phyloP scores from a whole-genome alignment of 2,797 vertebrate genomes.

The Otus scops region DNA sequence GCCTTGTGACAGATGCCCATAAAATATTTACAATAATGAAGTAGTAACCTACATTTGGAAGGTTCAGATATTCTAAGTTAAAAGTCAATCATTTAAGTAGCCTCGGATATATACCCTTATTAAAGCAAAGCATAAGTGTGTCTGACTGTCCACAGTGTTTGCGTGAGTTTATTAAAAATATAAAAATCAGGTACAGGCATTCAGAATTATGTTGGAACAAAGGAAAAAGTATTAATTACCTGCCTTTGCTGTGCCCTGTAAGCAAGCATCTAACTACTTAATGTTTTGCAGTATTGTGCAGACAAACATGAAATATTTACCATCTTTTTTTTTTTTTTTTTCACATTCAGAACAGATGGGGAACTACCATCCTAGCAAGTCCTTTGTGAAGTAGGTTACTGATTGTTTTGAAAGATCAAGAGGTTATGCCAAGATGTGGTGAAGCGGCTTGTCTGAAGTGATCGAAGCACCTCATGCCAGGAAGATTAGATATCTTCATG shows the following conservation, averaged over 20 bases:
- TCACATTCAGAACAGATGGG: neutral
- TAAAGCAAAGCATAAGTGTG: neutral
- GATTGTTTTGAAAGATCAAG: neutral
- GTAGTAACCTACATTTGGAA: slow-evolving; percentile 51
- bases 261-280: neutral
- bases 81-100: neutral
- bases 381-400: neutral
- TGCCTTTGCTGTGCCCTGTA: neutral
- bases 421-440: neutral
- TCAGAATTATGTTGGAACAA: neutral
- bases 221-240: neutral
- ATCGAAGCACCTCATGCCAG: neutral
- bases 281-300: neutral
- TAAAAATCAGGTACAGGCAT: neutral
- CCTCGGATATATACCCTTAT: neutral
- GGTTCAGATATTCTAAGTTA: neutral
- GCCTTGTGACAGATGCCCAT: slow-evolving; percentile 30
- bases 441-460: neutral
- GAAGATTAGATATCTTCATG: neutral
- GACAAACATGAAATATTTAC: neutral
- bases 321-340: neutral
- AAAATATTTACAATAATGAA: slow-evolving; percentile 54
- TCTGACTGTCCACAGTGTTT: neutral
- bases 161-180: neutral
- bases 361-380: neutral